These are phyloP conservation scores for Etheostoma perlongum DNA, from an alignment of 2,797 vertebrate genomes.

Conservation along the genomic window DNA sequence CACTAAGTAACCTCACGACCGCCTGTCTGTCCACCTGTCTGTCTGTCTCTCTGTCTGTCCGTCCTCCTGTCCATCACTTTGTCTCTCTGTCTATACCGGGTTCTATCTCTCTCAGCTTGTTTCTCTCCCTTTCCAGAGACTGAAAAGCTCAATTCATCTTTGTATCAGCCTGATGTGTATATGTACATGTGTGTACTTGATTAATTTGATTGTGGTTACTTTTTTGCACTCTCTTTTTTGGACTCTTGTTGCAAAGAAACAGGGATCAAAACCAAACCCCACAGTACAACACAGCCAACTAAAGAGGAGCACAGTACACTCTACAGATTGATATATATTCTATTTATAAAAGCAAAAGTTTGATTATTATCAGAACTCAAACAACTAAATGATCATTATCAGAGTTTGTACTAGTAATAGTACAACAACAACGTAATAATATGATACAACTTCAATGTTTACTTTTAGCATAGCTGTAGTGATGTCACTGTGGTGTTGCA, in stretches of 20 bases:
- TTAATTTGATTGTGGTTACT: not conserved
- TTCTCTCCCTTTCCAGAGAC: not conserved
- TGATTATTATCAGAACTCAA: conserved; percentile 14
- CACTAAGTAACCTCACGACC: conserved; percentile 64
- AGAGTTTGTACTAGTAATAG: conserved; percentile 26
- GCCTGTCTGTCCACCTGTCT: conserved; percentile 40
- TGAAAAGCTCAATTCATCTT: not conserved
- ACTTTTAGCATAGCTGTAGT: conserved; percentile 3
- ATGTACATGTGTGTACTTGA: not conserved
- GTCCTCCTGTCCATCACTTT: too few species aligned
- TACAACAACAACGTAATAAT: not conserved
- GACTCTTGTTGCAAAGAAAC: too few species aligned
- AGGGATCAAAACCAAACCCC: too few species aligned
- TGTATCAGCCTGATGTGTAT: not conserved
- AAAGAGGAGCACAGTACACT: too few species aligned
- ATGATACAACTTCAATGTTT: not conserved
- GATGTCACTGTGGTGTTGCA: not conserved
- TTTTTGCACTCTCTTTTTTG: too few species aligned
- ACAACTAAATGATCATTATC: conserved; percentile 15
- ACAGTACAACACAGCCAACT: too few species aligned
- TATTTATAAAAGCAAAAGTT: too few species aligned
- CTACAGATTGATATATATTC: too few species aligned
- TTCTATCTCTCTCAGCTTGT: not conserved
- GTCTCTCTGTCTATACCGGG: not conserved
- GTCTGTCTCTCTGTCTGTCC: conserved; percentile 1